A percentile compares a stretch with the other conserved stretches of the same genome.
Conservation (phyloP, 2,797 vertebrate genomes). For the Danio kyathit region DNA sequence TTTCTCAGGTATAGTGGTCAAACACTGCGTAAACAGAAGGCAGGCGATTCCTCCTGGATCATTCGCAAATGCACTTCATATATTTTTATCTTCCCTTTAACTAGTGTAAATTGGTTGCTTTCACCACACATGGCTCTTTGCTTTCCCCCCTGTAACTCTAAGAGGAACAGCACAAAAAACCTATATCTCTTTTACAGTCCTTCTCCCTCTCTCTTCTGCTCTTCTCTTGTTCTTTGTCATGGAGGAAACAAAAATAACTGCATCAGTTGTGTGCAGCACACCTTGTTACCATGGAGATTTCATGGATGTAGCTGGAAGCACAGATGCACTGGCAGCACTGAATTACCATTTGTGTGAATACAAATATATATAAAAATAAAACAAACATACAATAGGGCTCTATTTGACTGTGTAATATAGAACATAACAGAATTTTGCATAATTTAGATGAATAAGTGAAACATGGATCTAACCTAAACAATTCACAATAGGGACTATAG, state of each 20-base stretch:
- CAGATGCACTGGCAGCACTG: neutral
- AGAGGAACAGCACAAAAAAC: slow-evolving; percentile 60
- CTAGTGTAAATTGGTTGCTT: slow-evolving; percentile 14
- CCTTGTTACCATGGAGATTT: slow-evolving; percentile 65
- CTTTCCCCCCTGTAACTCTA: slow-evolving; percentile 59
- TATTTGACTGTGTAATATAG: no score
- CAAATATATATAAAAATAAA: no score
- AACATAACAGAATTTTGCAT: no score
- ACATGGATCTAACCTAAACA: no score
- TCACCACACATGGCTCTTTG: slow-evolving; percentile 53
- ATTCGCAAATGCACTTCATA: slow-evolving; percentile 9
- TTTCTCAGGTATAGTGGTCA: neutral
- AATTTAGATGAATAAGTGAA: no score
- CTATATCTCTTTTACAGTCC: slow-evolving; percentile 47
- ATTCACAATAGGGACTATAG: no score
- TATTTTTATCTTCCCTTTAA: slow-evolving; percentile 21
- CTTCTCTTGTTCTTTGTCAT: slow-evolving; percentile 42
- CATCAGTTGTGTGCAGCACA: slow-evolving; percentile 42
- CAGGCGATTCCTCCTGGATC: neutral
- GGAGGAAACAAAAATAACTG: slow-evolving; percentile 52
- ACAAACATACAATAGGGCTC: no score
- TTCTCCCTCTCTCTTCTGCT: slow-evolving; percentile 11
- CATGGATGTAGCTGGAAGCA: slow-evolving; percentile 21
- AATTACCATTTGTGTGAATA: neutral
- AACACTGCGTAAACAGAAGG: slow-evolving; percentile 22